phyloP scores from a whole-genome alignment of 2,113 vertebrate species.

The Atractosteus spatula region DNA sequence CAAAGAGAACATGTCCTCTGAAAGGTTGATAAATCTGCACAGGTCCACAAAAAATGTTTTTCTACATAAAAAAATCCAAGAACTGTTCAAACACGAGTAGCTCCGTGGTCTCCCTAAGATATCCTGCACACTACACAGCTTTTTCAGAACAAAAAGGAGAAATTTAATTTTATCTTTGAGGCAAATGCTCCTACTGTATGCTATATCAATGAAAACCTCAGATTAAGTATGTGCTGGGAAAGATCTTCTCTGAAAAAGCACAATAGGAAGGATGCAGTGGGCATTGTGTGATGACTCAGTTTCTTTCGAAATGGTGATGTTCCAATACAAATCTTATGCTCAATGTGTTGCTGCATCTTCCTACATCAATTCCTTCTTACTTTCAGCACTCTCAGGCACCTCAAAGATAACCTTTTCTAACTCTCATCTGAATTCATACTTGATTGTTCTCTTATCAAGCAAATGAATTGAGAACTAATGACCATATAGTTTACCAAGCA shows the following conservation, averaged over 20 bases:
- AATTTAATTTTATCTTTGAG: too few relatives aligned
- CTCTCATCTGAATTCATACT: constrained; percentile 43
- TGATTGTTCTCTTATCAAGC: constrained; percentile 63
- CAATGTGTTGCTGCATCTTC: constrained; percentile 38
- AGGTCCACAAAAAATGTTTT: too few relatives aligned
- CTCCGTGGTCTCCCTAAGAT: too few relatives aligned
- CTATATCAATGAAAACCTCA: too few relatives aligned
- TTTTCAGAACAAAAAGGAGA: too few relatives aligned
- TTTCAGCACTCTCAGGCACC: constrained; percentile 42
- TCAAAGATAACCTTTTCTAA: constrained; percentile 15
- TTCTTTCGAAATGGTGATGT: constrained; percentile 69
- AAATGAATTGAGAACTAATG: constrained; percentile 66
- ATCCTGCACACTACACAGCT: too few relatives aligned
- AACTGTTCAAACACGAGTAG: too few relatives aligned
- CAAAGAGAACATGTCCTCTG: too few relatives aligned
- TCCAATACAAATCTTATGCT: constrained; percentile 47
- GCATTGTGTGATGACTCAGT: constrained; percentile 49
- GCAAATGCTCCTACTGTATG: too few relatives aligned
- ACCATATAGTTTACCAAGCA: constrained; percentile 42
- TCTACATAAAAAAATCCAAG: too few relatives aligned
- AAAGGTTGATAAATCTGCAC: too few relatives aligned
- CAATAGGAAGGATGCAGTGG: not conserved
- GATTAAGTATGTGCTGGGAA: too few relatives aligned
- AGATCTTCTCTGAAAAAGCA: not conserved
- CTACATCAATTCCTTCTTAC: constrained; percentile 34